These are phyloP conservation scores for Physeter macrocephalus DNA, from an alignment of 2,113 vertebrate genomes.

Conservation along the genomic window DNA sequence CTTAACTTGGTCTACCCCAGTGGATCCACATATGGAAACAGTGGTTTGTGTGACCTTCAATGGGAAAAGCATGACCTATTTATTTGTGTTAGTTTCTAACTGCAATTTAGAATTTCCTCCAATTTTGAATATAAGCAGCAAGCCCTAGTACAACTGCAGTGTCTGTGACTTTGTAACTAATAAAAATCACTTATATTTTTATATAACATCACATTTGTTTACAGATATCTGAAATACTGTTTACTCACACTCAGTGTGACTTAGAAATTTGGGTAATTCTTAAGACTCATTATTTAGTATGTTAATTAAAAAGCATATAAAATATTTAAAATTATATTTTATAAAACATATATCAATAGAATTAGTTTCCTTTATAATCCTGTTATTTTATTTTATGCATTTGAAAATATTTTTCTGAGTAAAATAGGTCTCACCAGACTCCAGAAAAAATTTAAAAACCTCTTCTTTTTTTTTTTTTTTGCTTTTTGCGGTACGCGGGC, in stretches of 20 bases:
- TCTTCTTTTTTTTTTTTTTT: too few relatives aligned
- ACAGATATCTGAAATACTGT: not conserved
- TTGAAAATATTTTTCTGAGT: conserved; percentile 37
- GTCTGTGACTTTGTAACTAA: not conserved
- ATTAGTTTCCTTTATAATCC: not conserved
- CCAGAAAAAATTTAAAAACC: not conserved
- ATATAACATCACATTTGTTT: not conserved
- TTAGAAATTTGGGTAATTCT: conserved; percentile 16
- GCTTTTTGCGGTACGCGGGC: too few relatives aligned
- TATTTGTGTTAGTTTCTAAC: not conserved
- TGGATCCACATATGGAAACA: not conserved
- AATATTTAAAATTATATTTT: not conserved
- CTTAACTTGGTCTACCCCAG: not conserved
- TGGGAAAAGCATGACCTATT: not conserved
- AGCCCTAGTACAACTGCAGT: not conserved
- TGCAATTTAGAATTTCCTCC: conserved; percentile 8
- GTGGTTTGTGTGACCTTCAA: not conserved
- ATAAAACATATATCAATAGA: not conserved
- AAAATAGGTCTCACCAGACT: not conserved
- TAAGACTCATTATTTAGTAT: conserved; percentile 7
- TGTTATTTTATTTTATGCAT: conserved; percentile 1
- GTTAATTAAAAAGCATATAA: not conserved
- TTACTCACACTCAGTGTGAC: not conserved
- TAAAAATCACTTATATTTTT: not conserved
- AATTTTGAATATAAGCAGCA: not conserved